Evolutionary conservation across 35 echinoderm and acorn worm genomes (phyloP).

Genomic region (Patiria miniata): DNA sequence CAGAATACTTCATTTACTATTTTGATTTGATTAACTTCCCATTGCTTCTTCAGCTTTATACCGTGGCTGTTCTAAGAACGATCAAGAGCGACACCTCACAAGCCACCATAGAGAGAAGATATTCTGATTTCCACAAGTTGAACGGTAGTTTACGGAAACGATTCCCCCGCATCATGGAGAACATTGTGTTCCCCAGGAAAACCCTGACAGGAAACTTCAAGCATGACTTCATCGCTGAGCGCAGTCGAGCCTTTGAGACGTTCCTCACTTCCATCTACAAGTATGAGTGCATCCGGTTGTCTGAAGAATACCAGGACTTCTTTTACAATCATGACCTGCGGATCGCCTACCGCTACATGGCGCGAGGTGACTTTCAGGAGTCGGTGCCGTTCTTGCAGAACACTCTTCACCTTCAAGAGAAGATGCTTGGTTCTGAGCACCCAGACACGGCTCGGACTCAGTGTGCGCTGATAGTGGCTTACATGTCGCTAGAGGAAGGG

Average conservation of each 20-base stretch:
- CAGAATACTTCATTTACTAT: not conserved
- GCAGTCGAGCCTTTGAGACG: slow-evolving; percentile 90
- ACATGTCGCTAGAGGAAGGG: slow-evolving; percentile 71
- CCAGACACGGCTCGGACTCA: slow-evolving; percentile 69
- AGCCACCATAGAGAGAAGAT: slow-evolving; percentile 84
- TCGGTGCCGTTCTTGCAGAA: slow-evolving; percentile 89
- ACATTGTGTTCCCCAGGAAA: slow-evolving; percentile 82
- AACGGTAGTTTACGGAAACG: slow-evolving; percentile 58
- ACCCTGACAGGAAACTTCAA: slow-evolving; percentile 86
- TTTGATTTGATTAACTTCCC: slow-evolving; percentile 20
- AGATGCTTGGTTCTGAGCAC: slow-evolving; percentile 82
- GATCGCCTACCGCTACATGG: slow-evolving; percentile 78
- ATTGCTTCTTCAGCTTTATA: slow-evolving; percentile 73
- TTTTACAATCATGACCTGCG: slow-evolving; percentile 87
- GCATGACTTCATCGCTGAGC: slow-evolving; percentile 90
- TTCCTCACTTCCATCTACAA: slow-evolving; percentile 75
- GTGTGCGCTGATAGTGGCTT: slow-evolving; percentile 90
- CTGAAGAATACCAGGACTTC: slow-evolving; percentile 83
- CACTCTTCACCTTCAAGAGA: slow-evolving; percentile 89
- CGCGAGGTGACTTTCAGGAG: slow-evolving; percentile 69
- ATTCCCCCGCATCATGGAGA: slow-evolving; percentile 87
- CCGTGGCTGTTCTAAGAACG: slow-evolving; percentile 80
- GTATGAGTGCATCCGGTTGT: slow-evolving; percentile 66
- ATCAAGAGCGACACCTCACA: slow-evolving; percentile 93
- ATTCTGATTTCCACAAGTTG: slow-evolving; percentile 86